These are phyloP conservation scores for Lepetodrilus schrolli DNA, from an alignment of 2,888 invertebrate genomes.

Conservation along the genomic window DNA sequence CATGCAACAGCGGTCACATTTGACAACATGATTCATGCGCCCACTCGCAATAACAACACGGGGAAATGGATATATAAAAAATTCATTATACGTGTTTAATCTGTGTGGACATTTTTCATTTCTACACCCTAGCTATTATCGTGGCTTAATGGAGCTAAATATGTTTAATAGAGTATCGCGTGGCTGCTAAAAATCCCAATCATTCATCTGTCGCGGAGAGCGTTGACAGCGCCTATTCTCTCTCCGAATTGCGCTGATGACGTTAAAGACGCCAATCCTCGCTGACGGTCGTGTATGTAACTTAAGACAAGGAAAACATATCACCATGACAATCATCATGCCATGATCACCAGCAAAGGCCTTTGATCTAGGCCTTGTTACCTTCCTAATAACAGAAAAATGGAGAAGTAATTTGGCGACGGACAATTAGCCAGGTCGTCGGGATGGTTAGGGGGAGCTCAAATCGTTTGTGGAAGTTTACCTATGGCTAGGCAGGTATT, in stretches of 20 bases:
- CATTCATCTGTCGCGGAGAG: not conserved
- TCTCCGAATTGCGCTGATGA: not conserved
- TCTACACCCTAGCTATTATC: slow-evolving; percentile 7
- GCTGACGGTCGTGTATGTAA: not conserved
- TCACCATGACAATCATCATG: not conserved
- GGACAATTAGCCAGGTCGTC: slow-evolving; percentile 13
- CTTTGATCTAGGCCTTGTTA: slow-evolving; percentile 17
- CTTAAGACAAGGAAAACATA: slow-evolving; percentile 3
- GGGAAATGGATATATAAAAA: slow-evolving; percentile 19
- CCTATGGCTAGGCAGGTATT: not conserved
- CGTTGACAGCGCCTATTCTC: slow-evolving; percentile 4
- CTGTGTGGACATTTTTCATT: not conserved
- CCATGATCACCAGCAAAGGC: not conserved
- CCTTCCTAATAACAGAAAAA: slow-evolving; percentile 25
- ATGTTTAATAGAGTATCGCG: slow-evolving; percentile 26
- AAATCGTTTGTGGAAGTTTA: not conserved
- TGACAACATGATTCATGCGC: slow-evolving; percentile 7
- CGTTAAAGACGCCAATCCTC: not conserved
- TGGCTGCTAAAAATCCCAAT: slow-evolving; percentile 8
- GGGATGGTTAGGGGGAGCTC: not conserved
- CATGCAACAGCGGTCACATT: not conserved
- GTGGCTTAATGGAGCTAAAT: slow-evolving; percentile 10
- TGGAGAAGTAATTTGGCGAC: slow-evolving; percentile 19
- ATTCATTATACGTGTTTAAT: slow-evolving; percentile 19
- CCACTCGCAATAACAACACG: not conserved